Conservation (phyloP, 2,797 vertebrate species). For the Sebastes alutus region DNA sequence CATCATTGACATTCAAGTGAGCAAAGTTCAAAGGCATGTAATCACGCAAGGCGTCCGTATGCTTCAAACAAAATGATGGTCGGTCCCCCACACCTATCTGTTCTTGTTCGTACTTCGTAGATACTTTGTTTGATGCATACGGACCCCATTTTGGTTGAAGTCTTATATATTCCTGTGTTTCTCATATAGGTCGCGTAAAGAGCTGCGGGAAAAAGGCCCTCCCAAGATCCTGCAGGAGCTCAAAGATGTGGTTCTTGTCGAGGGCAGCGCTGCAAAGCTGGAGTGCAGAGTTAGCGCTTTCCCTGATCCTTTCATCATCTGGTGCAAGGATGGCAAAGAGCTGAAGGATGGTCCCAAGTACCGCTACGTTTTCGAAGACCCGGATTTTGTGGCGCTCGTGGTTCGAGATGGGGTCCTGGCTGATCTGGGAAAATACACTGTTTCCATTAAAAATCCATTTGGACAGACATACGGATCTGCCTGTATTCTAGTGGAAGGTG, state of each 20-base stretch:
- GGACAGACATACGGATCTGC: constrained; percentile 75
- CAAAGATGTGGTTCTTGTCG: constrained; percentile 75
- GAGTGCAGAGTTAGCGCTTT: constrained; percentile 78
- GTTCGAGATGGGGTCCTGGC: constrained; percentile 69
- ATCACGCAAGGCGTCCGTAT: neutral
- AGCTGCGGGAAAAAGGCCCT: constrained; percentile 74
- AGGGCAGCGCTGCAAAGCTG: constrained; percentile 78
- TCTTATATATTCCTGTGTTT: neutral
- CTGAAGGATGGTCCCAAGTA: constrained; percentile 79
- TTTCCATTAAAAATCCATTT: constrained; percentile 77
- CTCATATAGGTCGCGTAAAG: constrained; percentile 69
- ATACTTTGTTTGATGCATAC: neutral
- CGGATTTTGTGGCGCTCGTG: constrained; percentile 75
- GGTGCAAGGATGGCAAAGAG: constrained; percentile 77
- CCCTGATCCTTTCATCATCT: constrained; percentile 78
- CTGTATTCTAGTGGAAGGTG: constrained; percentile 79
- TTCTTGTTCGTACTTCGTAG: neutral
- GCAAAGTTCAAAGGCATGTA: neutral
- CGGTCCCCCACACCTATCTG: neutral
- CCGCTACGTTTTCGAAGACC: constrained; percentile 77
- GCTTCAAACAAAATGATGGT: neutral
- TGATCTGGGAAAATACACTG: constrained; percentile 78
- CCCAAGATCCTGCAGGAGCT: constrained; percentile 77
- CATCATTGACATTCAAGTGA: neutral
- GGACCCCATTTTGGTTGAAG: neutral